Conservation (phyloP, 2,113 vertebrate species). For the Callopanchax toddi region DNA sequence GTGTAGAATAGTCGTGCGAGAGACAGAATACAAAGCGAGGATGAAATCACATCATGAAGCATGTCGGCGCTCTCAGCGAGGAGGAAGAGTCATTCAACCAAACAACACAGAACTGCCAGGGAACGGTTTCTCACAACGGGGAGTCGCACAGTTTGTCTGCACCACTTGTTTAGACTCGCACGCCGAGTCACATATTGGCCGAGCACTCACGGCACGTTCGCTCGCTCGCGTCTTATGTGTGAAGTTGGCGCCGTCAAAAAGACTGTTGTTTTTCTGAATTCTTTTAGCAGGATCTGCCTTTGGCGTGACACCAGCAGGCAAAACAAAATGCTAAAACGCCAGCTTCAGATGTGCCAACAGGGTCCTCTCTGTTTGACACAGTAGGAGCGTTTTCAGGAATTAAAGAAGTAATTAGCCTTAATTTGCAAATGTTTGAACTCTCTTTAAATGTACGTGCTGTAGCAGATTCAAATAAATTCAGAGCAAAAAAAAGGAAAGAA, state of each 20-base stretch:
- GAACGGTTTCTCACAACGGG: not conserved
- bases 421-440: conserved; percentile 1
- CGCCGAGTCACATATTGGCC: conserved; percentile 18
- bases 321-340: not conserved
- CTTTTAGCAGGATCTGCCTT: not conserved
- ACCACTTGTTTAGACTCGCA: conserved; percentile 6
- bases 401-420: not conserved
- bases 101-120: conserved; percentile 19
- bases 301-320: not conserved
- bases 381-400: not conserved
- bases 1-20: not conserved
- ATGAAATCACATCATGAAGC: conserved; percentile 19
- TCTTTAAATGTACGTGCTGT: not conserved
- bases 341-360: not conserved
- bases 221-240: not conserved
- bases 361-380: not conserved
- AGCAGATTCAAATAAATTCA: not conserved
- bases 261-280: conserved; percentile 5
- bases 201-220: not conserved
- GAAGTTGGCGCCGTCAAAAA: not conserved
- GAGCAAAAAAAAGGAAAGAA: not conserved
- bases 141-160: conserved; percentile 24
- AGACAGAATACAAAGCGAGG: conserved; percentile 1
- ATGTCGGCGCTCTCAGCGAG: conserved; percentile 23
- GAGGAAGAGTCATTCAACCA: conserved; percentile 6